Evolutionary conservation across 2,113 vertebrate genomes (phyloP).

Genomic region (Oxyura jamaicensis): DNA sequence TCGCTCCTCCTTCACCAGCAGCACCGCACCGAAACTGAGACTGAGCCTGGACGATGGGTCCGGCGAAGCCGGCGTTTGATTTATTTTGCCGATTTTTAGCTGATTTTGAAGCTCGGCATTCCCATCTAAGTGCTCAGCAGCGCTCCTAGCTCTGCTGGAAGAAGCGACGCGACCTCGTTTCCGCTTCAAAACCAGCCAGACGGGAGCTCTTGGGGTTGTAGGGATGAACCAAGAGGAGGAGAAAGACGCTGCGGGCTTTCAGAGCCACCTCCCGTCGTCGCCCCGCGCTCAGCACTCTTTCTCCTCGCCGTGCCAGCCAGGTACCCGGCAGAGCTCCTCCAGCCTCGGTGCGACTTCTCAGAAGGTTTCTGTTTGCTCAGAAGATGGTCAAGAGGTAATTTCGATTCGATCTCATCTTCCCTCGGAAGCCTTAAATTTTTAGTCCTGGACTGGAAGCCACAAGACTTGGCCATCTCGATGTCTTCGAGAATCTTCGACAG

Average conservation of each 20-base stretch:
- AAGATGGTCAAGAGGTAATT: background rate
- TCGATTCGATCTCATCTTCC: background rate
- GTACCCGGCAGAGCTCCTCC: too few relatives aligned
- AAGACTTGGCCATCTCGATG: background rate
- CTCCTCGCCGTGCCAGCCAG: background rate
- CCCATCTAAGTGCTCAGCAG: background rate
- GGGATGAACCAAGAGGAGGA: background rate
- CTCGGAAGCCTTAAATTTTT: background rate
- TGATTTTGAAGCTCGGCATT: background rate
- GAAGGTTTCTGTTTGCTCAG: background rate
- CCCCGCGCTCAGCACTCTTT: background rate
- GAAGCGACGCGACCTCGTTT: background rate
- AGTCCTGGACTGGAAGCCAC: background rate
- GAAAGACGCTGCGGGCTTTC: background rate
- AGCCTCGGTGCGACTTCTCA: background rate
- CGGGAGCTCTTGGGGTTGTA: background rate
- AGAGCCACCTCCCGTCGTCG: background rate
- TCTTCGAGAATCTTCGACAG: background rate
- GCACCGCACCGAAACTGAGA: background rate
- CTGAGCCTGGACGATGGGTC: background rate
- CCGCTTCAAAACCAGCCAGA: background rate
- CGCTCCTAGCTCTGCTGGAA: background rate
- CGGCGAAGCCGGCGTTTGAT: accelerated
- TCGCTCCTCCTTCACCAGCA: background rate
- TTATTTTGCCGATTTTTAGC: background rate